phyloP scores from a whole-genome alignment of 2,113 vertebrate species.

The Corythaeola cristata region DNA sequence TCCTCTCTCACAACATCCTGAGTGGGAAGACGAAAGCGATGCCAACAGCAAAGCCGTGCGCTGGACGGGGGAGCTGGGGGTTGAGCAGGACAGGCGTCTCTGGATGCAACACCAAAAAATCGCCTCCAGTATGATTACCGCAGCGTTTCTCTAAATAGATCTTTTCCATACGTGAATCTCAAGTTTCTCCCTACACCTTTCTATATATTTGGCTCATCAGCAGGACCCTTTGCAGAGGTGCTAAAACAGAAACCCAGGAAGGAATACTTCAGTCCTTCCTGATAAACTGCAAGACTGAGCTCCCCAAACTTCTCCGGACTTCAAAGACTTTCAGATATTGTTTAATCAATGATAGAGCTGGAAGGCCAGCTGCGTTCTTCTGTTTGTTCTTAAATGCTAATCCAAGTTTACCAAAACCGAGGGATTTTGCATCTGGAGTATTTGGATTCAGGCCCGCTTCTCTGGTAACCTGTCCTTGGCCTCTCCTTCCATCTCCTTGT shows the following conservation, averaged over 20 bases:
- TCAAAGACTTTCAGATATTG: slow-evolving; percentile 60
- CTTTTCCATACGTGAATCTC: background rate
- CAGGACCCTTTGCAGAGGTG: slow-evolving; percentile 31
- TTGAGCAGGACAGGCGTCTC: background rate
- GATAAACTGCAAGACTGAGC: slow-evolving; percentile 28
- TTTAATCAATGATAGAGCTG: slow-evolving; percentile 59
- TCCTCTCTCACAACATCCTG: background rate
- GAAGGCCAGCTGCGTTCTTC: slow-evolving; percentile 58
- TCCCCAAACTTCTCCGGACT: slow-evolving; percentile 58
- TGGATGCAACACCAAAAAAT: background rate
- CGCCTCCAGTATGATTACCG: background rate
- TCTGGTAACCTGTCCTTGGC: slow-evolving; percentile 66
- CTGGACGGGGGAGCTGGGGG: background rate
- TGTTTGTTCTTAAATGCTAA: slow-evolving; percentile 69
- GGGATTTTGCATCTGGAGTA: slow-evolving; percentile 58
- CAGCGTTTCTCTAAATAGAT: background rate
- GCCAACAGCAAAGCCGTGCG: background rate
- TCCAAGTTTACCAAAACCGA: slow-evolving; percentile 67
- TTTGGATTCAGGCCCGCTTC: slow-evolving; percentile 26
- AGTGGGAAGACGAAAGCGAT: background rate
- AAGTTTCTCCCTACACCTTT: slow-evolving; percentile 33
- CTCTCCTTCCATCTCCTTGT: slow-evolving; percentile 20
- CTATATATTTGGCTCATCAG: slow-evolving; percentile 39
- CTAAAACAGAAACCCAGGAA: slow-evolving; percentile 53
- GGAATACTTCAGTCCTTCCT: slow-evolving; percentile 43